Evolutionary conservation across 2,113 vertebrate genomes (phyloP).

Genomic region (Montifringilla adamsi): DNA sequence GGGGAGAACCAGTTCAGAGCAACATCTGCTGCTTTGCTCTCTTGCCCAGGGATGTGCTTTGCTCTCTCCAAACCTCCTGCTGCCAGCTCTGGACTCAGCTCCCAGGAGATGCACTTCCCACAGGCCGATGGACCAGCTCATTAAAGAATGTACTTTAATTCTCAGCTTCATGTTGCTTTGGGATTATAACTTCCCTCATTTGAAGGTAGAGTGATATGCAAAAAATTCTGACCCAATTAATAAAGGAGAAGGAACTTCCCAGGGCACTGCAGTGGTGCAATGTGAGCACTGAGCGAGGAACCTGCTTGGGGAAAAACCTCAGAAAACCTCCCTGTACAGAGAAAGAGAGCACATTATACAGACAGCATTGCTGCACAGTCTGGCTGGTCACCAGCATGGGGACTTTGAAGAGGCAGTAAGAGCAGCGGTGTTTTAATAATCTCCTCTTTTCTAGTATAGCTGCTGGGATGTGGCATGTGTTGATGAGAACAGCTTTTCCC

Average conservation of each 20-base stretch:
- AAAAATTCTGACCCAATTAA: slow-evolving; percentile 52
- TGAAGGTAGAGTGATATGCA: slow-evolving; percentile 14
- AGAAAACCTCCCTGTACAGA: neutral
- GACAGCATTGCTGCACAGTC: neutral
- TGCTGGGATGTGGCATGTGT: neutral
- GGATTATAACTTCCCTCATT: slow-evolving; percentile 7
- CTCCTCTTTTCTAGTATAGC: neutral
- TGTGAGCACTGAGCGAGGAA: neutral
- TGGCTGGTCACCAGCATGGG: neutral
- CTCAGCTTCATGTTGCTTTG: neutral
- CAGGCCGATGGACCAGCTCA: neutral
- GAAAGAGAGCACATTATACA: neutral
- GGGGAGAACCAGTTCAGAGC: neutral
- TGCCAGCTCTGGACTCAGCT: neutral
- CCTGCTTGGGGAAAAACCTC: neutral
- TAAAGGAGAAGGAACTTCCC: slow-evolving; percentile 18
- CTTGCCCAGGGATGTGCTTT: neutral
- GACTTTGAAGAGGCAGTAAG: neutral
- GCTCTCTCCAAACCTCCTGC: neutral
- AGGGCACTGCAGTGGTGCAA: neutral
- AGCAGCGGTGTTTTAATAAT: neutral
- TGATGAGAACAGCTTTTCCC: neutral
- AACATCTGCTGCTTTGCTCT: neutral
- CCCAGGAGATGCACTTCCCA: slow-evolving; percentile 5
- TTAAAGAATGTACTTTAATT: slow-evolving; percentile 30